A percentile compares a stretch with the other conserved stretches of the same genome.
Conservation (phyloP, 2,888 invertebrate genomes). For the Xanthostigma xanthostigma region DNA sequence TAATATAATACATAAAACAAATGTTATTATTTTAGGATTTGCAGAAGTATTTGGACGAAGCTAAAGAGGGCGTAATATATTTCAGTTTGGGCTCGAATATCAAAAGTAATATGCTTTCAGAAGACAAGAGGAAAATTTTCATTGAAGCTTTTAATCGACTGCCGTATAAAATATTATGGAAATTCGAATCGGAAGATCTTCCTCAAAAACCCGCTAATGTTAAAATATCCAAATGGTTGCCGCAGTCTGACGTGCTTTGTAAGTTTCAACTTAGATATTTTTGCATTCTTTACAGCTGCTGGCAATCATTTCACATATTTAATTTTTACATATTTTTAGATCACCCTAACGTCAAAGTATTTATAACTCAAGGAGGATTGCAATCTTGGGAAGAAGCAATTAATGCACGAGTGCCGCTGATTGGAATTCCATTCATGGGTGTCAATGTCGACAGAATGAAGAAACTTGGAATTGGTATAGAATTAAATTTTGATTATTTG, state of each 20-base stretch:
- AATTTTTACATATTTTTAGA: no score
- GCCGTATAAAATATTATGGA: no score
- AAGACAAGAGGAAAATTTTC: conserved; percentile 5
- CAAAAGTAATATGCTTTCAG: conserved; percentile 13
- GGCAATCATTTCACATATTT: no score
- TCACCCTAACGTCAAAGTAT: no score
- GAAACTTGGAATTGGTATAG: conserved; percentile 11
- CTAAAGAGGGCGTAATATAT: conserved; percentile 16
- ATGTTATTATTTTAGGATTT: conserved; percentile 10
- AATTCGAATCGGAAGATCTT: no score
- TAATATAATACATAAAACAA: no score
- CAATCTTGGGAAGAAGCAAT: conserved; percentile 19
- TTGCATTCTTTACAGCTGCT: no score
- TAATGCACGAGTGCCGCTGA: conserved; percentile 14
- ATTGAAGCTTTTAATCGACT: no score
- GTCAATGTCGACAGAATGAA: conserved; percentile 13
- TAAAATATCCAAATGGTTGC: no score
- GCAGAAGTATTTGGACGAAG: conserved; percentile 15
- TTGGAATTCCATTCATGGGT: conserved; percentile 16
- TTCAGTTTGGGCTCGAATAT: conserved; percentile 20
- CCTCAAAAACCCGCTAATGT: no score
- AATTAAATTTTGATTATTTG: conserved; percentile 9
- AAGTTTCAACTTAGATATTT: neutral
- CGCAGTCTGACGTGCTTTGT: no score
- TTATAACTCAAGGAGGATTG: conserved; percentile 12